Base-by-base conservation (phyloP, 1,140 invertebrate genomes). In the Temnothorax curvispinosus region DNA sequence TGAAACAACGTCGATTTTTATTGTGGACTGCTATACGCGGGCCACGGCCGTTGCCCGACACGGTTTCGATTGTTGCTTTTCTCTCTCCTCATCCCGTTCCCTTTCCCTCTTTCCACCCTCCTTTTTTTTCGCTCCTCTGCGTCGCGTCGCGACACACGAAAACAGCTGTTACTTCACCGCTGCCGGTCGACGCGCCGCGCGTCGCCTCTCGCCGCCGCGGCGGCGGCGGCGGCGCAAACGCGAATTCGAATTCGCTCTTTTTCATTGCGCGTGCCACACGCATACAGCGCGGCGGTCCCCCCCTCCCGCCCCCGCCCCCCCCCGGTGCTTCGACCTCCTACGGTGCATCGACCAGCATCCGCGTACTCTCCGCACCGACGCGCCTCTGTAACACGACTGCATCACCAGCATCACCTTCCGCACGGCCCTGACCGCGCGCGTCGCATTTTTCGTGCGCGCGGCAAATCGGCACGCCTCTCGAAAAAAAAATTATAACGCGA, bases 91-190 rank as follows among this genome's bases (percentile, higher is more conserved):
- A 64, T 71, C 75, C 84, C 62, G n/a, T 60, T 52, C 80, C 60
- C 74, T 62, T 72, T 27, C 67, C 85, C 75, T 64, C 54, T 74
- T 71, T 76, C 75, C n/a, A 56, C 87, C 62, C 76, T 60, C 67
- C 74, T 87, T 91, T 89, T 69, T 92, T 90, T 87, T 87, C 72
- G 32, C 76, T 87, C 77, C 80, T 60, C 65, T 69, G 75, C 85
- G 71, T 78, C 86, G 52, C 81, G 81, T 86, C 82, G 75, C 91
- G 87, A 92, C 85, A 88, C 80, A 88, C 58, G 86, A 88, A 91
- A 93, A 92, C 92, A 93, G 91, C 91, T 93, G 92, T 92, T 93
- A 82, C 87, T 84, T 86, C 75, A 62, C 72, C 72, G 75, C 41
- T 18, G 75, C 41, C 11, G 74, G 72, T 65, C 67, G 78, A 50